Base-by-base conservation (phyloP, 2,888 invertebrate genomes). In the Drosophila niveifrons region DNA sequence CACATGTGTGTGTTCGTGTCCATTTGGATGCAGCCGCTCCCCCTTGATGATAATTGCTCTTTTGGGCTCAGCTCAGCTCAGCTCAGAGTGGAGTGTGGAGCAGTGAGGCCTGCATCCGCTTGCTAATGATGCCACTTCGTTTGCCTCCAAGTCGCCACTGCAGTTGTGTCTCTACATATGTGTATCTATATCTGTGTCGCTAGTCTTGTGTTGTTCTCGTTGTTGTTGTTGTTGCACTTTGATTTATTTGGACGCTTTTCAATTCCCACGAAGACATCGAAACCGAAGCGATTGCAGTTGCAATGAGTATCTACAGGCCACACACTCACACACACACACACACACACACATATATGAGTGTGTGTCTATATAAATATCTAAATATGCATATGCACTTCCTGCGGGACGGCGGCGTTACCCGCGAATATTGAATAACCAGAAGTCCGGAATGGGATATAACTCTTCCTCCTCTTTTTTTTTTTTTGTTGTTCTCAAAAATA, bases 381-480 rank as follows among this genome's bases (percentile, higher is more conserved):
- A 52, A 52, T 58, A 47, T 67, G 53, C 57, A 67, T 65, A 55
- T 71, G 77, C 83, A 86, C 81, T 87, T 80, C 88, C 82, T 85
- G 82, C 56, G 47, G 36, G 52, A 53, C 47, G 15, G 56, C 73
- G 55, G 17, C 59, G 76, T 34, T 84, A 84, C 84, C 84, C 84
- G 84, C 84, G 89, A 89, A 88, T 84, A 84, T 84, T 84, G 85
- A 89, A 89, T 84, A 87, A 81, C 83, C 85, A 66, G 50, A 57
- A 44, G 57, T 28, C 48, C 58, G 52, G 61, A 71, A 48, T 70
- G 62, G 63, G 46, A 69, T 50, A 69, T 50, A 43, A 29, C 31
- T 39, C 23, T 39, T 11, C 57, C 10, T 46, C 18, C 41, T 56
- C 13, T 15, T 41, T 2, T 2, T 1, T 13, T 13, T 18, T 9